Percentiles rank a stretch among this genome's conserved stretches.
Evolutionary conservation across 2,113 vertebrate genomes (phyloP).

Genomic region (Zosterops pallidus): DNA sequence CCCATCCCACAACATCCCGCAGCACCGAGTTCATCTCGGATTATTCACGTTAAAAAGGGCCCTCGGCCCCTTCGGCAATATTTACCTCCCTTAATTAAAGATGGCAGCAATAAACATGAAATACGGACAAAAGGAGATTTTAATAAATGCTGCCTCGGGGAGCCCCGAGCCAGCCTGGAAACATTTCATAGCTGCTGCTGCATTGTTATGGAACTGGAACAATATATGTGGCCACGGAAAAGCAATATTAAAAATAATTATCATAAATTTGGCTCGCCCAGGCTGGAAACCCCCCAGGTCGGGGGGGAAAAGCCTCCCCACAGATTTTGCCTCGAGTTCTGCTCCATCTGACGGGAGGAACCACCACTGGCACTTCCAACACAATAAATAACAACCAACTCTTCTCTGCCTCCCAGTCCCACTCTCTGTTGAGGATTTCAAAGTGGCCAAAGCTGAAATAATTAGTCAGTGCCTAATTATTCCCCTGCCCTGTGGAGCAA

Average conservation of each 20-base stretch:
- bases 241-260: constrained; percentile 25
- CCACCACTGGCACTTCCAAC: fast-evolving
- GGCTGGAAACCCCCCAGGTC: fast-evolving
- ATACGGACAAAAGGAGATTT: not conserved
- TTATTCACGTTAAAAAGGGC: constrained; percentile 10
- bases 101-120: constrained; percentile 45
- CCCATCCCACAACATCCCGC: not conserved
- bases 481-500: not conserved
- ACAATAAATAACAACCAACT: not conserved
- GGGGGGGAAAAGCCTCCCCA: fast-evolving
- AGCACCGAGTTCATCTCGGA: not conserved
- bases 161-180: not conserved
- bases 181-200: not conserved
- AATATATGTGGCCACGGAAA: not conserved
- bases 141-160: not conserved
- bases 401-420: fast-evolving
- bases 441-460: not conserved
- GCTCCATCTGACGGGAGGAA: fast-evolving
- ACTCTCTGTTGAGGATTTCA: fast-evolving
- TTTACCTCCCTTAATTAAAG: constrained; percentile 65
- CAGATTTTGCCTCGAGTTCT: fast-evolving
- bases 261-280: not conserved
- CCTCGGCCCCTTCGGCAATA: not conserved
- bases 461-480: not conserved
- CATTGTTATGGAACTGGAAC: not conserved